Percentiles rank a stretch among this genome's conserved stretches.
Evolutionary conservation across 2,113 vertebrate genomes (phyloP).

Genomic region (Apteryx mantelli): DNA sequence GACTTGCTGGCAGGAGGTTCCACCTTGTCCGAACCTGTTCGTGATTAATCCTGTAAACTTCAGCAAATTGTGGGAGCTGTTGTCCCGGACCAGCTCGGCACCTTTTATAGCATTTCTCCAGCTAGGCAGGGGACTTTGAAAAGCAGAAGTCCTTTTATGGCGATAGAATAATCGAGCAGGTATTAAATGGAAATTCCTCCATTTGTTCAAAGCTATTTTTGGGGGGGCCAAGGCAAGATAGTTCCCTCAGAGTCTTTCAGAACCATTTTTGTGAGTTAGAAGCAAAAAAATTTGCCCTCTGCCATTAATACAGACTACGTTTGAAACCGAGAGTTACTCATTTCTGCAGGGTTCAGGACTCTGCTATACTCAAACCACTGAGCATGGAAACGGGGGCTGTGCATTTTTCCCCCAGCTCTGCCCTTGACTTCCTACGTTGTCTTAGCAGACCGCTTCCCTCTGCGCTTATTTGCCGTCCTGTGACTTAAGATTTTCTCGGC

Average conservation of each 20-base stretch:
- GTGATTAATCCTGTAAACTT: not conserved
- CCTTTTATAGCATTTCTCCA: not conserved
- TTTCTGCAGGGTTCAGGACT: not conserved
- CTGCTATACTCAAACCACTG: not conserved
- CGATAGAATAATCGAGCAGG: not conserved
- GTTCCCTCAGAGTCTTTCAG: not conserved
- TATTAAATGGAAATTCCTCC: not conserved
- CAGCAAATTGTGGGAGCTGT: not conserved
- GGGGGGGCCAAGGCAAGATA: not conserved
- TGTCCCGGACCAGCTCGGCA: not conserved
- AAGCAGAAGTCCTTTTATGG: not conserved
- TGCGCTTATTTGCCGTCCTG: not conserved
- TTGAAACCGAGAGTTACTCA: not conserved
- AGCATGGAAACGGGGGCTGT: not conserved
- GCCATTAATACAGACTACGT: accelerated
- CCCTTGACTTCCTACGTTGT: not conserved
- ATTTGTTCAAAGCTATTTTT: not conserved
- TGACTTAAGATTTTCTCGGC: not conserved
- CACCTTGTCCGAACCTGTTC: not conserved
- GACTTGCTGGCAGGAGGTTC: constrained; percentile 25
- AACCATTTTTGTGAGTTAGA: not conserved
- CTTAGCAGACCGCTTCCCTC: not conserved
- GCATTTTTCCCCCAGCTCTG: accelerated
- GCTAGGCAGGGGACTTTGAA: not conserved
- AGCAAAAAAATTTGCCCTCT: not conserved